A percentile compares a stretch with the other conserved stretches of the same genome.
Conservation (phyloP, 2,888 invertebrate genomes). For the Agrotis puta region DNA sequence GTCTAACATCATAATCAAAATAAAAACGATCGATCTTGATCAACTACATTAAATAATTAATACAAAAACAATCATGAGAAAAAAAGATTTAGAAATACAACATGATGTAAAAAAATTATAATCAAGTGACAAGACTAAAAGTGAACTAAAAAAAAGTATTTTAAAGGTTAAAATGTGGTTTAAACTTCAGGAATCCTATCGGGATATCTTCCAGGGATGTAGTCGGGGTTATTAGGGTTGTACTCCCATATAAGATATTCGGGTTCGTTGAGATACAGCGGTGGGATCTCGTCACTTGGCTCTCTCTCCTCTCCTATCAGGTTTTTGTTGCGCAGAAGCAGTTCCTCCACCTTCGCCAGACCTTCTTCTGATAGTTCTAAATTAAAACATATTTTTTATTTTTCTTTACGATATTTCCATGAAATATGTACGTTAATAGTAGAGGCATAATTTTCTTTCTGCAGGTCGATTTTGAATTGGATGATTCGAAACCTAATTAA, state of each 20-base stretch:
- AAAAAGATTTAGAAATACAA: not conserved
- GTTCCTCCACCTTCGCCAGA: conserved; percentile 82
- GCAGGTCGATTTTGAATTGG: no score
- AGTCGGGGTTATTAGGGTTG: conserved; percentile 87
- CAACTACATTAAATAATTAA: not conserved
- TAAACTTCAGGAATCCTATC: conserved; percentile 82
- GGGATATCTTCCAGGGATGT: conserved; percentile 85
- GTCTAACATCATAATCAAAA: not conserved
- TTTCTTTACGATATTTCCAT: no score
- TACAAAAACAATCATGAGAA: not conserved
- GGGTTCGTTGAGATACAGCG: conserved; percentile 86
- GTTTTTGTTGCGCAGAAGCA: conserved; percentile 85
- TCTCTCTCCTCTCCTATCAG: conserved; percentile 81
- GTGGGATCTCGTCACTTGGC: conserved; percentile 86
- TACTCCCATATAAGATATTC: conserved; percentile 90
- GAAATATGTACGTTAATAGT: no score
- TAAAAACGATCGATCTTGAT: not conserved
- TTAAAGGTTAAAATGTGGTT: conserved; percentile 10
- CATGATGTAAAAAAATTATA: not conserved
- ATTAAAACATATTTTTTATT: not conserved
- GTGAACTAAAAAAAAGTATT: not conserved
- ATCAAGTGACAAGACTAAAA: not conserved
- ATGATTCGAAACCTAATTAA: no score
- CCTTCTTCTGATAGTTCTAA: conserved; percentile 87
- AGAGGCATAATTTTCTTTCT: no score